Evolutionary conservation across 2,797 vertebrate genomes (phyloP).

Genomic region (Hypotaenidia philippensis): DNA sequence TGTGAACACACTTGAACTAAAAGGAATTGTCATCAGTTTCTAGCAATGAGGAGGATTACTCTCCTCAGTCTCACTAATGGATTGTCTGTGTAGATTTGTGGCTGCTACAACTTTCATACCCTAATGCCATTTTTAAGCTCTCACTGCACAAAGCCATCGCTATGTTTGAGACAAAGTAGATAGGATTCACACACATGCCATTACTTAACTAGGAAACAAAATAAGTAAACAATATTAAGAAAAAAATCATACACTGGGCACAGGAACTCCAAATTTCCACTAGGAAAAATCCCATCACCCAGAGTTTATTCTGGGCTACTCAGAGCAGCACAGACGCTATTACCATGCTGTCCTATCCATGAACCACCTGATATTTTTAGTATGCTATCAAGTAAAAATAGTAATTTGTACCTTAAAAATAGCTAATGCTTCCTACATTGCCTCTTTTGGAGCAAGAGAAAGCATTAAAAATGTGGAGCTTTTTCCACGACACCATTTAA

Average conservation of each 20-base stretch:
- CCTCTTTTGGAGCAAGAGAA: not conserved
- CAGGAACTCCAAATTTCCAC: not conserved
- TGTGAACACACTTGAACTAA: not conserved
- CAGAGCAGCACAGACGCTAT: not conserved
- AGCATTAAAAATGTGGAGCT: not conserved
- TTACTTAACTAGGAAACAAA: not conserved
- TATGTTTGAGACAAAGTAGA: not conserved
- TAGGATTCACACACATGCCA: not conserved
- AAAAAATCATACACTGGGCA: not conserved
- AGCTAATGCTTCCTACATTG: not conserved
- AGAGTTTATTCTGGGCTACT: not conserved
- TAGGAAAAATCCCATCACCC: not conserved
- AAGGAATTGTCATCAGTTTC: not conserved
- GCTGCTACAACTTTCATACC: not conserved
- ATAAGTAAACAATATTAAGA: not conserved
- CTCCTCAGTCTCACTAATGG: not conserved
- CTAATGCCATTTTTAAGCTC: not conserved
- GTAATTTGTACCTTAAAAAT: conserved; percentile 10
- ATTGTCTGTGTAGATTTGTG: not conserved
- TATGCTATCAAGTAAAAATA: not conserved
- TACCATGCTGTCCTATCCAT: not conserved
- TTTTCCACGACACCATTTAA: not conserved
- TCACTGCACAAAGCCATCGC: not conserved
- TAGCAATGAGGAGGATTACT: not conserved
- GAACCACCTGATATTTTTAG: conserved; percentile 11